Evolutionary conservation across 2,113 vertebrate species (phyloP), one percentile per base, ranked within the genome.

Genomic region (Toxostoma redivivum): DNA sequence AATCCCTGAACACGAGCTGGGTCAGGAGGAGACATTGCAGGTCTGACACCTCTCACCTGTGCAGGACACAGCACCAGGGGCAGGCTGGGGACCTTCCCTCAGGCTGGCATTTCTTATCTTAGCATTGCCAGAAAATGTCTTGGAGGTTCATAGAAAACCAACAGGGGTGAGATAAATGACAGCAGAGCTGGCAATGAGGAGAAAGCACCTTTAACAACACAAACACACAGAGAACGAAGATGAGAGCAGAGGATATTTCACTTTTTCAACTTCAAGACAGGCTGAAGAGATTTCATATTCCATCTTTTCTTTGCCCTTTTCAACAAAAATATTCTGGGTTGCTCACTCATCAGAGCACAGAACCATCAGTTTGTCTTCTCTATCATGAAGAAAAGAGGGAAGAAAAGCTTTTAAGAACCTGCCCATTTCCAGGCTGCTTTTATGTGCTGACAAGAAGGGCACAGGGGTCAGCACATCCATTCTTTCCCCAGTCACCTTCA

Each of bases 21-120:
- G 51, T 5, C 16, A 28, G 38, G 60, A 30, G 64, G 38, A 31
- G 35, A n/a, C 1, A 7, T 42, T 42, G 40, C 40, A 42, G 40
- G 40, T 42, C 40, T 42, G 74, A 27, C 42, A 24, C 56, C 1
- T 0, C 3, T 33, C 30, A 22, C 58, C 74, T 17, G 4, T 4
- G 33, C 1, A 1, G 47, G 12, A 4, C 10, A 31, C 31, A 33
- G 71, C 45, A n/a, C 0, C 1, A 70, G 60, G 25, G 48, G 40
- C 28, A 53, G 53, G 53, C 15, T 9, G 1, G 42, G 71, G 23
- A 86, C 62, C 45, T 56, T 73, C 24, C 58, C 74, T 22, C 40
- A 60, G 71, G 27, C 50, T 58, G 42, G 28, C 2, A 0, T 9
- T 15, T 38, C 42, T 85, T 14, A 30, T 17, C 66, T 81, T 51